Base-by-base conservation (phyloP, 2,797 vertebrate genomes). In the Syndactyla subalaris region DNA sequence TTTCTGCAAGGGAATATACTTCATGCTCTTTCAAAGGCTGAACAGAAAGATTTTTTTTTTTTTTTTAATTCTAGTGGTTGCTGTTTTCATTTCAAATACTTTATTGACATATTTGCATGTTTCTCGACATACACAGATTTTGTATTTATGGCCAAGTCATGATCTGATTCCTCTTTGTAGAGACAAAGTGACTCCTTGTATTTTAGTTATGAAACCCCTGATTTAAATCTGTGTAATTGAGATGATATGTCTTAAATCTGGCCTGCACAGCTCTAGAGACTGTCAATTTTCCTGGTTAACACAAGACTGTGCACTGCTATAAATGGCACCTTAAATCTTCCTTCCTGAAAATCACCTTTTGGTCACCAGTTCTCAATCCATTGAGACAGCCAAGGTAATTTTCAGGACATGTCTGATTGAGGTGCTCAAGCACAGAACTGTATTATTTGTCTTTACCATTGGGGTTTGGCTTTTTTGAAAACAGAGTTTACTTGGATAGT, bases 1-100 rank as follows among this genome's bases (percentile, higher is more conserved):
- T 84, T 81, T 91, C 77, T 77, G 3, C 18, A 72, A 36, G 30
- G 41, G 24, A 61, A 78, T 91, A 74, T 93, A n/a, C 51, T 85
- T 71, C 68, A 32, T 73, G 22, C 7, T 85, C 9, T 75, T 84
- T 59, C 52, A 73, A 29, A 70, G 18, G 27, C 27, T 71, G 68
- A 77, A 89, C 6, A 10, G 48, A 75, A 93, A 71, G 4, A 23
- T 39, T 48, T n/a, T 5, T 16, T 13, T 13, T 2, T 48, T 11
- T 10, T 22, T 55, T 22, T 22, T 59, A 22, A 46, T 78, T 75
- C 11, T 41, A 34, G 26, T 72, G 26, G 9, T 27, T 51, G 12
- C 29, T 62, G 9, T 38, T 88, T 88, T 84, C 4, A 46, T 34
- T 61, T 51, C 4, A 78, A 84, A 43, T 23, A n/a, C 3, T 70